Conservation (phyloP, 2,113 vertebrate species). For the Boleophthalmus pectinirostris region DNA sequence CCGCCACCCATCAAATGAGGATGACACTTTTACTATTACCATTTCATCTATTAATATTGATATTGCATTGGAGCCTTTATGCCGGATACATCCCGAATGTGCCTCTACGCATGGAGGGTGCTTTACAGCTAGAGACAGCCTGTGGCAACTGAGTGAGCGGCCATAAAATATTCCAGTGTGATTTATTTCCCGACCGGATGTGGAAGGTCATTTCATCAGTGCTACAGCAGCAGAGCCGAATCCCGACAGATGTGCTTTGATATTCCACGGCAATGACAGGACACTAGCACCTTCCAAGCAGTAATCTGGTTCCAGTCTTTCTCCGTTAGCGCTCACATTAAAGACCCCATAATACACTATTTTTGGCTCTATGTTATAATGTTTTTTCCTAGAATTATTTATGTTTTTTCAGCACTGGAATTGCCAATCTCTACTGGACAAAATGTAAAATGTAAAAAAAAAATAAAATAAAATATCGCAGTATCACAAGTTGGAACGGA, state of each 20-base stretch:
- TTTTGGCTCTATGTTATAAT: too few relatives aligned
- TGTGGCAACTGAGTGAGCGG: background rate
- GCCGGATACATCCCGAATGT: background rate
- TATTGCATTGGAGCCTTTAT: slow-evolving; percentile 4
- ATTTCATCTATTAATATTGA: slow-evolving; percentile 11
- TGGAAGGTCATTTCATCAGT: slow-evolving; percentile 18
- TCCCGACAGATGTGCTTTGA: slow-evolving; percentile 21
- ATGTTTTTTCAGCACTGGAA: too few relatives aligned
- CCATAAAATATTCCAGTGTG: slow-evolving; percentile 16
- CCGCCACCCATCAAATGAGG: background rate
- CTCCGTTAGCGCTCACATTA: background rate
- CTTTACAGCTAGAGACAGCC: slow-evolving; percentile 3
- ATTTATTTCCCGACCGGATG: slow-evolving; percentile 5
- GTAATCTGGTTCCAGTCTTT: slow-evolving; percentile 10
- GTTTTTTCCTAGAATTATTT: too few relatives aligned
- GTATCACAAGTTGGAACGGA: too few relatives aligned
- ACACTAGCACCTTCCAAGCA: slow-evolving; percentile 15
- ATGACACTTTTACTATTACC: slow-evolving; percentile 7
- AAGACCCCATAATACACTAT: too few relatives aligned
- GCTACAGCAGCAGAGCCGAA: slow-evolving; percentile 5
- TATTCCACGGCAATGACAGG: slow-evolving; percentile 11
- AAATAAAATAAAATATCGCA: too few relatives aligned
- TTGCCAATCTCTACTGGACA: too few relatives aligned
- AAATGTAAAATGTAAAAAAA: too few relatives aligned
- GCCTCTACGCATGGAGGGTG: background rate